Evolutionary conservation across 2,888 invertebrate species (phyloP).

Genomic region (Amphipoea lucens): DNA sequence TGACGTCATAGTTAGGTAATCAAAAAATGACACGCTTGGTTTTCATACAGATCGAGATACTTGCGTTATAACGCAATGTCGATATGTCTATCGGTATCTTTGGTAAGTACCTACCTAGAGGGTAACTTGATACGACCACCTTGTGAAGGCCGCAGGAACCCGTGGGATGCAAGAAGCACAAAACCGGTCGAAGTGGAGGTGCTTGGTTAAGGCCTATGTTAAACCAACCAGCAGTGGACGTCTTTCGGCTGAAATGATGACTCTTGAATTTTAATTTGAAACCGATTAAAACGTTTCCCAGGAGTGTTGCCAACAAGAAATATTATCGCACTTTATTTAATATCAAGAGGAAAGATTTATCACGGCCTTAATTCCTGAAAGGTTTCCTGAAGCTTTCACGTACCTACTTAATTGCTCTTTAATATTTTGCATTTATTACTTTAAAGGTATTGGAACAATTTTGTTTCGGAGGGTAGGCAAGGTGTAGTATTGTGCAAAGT

Average conservation of each 20-base stretch:
- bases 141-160: too few relatives aligned
- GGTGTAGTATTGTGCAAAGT: conserved; percentile 2
- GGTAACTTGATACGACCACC: not conserved
- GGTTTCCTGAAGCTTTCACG: not conserved
- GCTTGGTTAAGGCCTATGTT: too few relatives aligned
- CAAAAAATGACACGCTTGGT: too few relatives aligned
- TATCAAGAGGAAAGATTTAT: conserved; percentile 24
- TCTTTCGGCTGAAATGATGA: too few relatives aligned
- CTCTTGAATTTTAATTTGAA: conserved; percentile 1
- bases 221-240: too few relatives aligned
- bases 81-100: too few relatives aligned
- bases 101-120: not conserved
- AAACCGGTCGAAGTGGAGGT: too few relatives aligned
- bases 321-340: conserved; percentile 44
- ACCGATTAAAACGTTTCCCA: conserved; percentile 16
- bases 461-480: not conserved
- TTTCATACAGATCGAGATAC: too few relatives aligned
- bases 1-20: too few relatives aligned
- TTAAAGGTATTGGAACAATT: not conserved
- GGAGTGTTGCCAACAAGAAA: conserved; percentile 23
- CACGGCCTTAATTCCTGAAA: conserved; percentile 20
- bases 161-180: too few relatives aligned
- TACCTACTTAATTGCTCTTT: conserved; percentile 44
- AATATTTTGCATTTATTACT: conserved; percentile 43
- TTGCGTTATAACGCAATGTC: too few relatives aligned